Conservation (phyloP, 2,888 invertebrate genomes). For the Orgyia antiqua region DNA sequence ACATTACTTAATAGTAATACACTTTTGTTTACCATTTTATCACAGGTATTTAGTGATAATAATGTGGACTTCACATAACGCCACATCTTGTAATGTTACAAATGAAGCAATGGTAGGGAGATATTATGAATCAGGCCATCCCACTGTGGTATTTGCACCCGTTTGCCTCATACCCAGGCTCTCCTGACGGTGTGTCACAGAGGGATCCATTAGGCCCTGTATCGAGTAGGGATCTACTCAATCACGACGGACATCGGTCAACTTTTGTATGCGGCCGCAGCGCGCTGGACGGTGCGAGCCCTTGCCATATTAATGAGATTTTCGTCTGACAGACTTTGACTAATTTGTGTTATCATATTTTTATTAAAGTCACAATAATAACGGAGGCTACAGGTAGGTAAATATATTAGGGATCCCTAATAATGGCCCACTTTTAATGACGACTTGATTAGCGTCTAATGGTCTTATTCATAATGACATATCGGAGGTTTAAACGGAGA, state of each 20-base stretch:
- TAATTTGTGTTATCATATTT: slow-evolving; percentile 36
- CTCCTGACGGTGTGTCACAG: slow-evolving; percentile 31
- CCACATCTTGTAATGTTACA: slow-evolving; percentile 43
- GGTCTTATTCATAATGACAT: too few relatives aligned
- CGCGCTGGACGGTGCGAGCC: slow-evolving; percentile 19
- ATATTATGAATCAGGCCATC: slow-evolving; percentile 40
- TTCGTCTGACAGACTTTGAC: slow-evolving; percentile 30
- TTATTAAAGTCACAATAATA: too few relatives aligned
- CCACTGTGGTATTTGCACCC: slow-evolving; percentile 29
- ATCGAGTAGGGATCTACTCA: slow-evolving; percentile 57
- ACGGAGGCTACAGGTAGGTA: slow-evolving; percentile 2
- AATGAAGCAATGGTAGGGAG: slow-evolving; percentile 49
- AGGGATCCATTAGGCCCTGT: slow-evolving; percentile 59
- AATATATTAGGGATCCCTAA: too few relatives aligned
- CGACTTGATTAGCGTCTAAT: too few relatives aligned
- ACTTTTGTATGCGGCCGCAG: slow-evolving; percentile 49
- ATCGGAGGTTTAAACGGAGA: too few relatives aligned
- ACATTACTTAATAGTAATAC: too few relatives aligned
- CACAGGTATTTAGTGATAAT: too few relatives aligned
- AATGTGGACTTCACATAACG: too few relatives aligned
- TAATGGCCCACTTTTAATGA: too few relatives aligned
- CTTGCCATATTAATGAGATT: slow-evolving; percentile 43
- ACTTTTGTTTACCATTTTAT: too few relatives aligned
- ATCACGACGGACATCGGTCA: slow-evolving; percentile 67
- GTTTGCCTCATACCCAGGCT: slow-evolving; percentile 15